phyloP scores from a whole-genome alignment of 2,797 vertebrate genomes.

The Sebastes hopkinsi region DNA sequence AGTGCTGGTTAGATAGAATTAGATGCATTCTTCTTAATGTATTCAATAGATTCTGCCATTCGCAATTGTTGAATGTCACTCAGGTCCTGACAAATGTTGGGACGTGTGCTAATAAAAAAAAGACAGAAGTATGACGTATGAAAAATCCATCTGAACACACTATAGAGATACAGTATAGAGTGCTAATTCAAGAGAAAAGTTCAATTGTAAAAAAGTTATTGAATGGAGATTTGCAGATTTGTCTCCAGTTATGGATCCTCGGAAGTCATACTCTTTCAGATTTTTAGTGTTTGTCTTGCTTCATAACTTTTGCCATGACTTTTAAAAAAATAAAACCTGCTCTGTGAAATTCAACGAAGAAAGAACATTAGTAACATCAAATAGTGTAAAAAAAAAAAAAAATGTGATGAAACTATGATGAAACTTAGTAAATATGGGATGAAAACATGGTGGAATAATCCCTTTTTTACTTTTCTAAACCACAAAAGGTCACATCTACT shows the following conservation, averaged over 20 bases:
- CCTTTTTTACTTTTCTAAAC: not conserved
- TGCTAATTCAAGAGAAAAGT: slow-evolving; percentile 21
- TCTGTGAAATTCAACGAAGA: slow-evolving; percentile 29
- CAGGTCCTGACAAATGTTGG: slow-evolving; percentile 77
- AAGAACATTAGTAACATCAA: slow-evolving; percentile 30
- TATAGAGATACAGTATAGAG: slow-evolving; percentile 7
- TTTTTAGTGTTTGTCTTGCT: slow-evolving; percentile 37
- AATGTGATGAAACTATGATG: not conserved
- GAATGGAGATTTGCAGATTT: slow-evolving; percentile 10
- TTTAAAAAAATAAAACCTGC: slow-evolving; percentile 33
- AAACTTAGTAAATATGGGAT: slow-evolving; percentile 21
- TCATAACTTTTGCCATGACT: slow-evolving; percentile 41
- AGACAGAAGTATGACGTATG: slow-evolving; percentile 55
- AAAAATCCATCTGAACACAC: slow-evolving; percentile 31
- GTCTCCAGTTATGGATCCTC: slow-evolving; percentile 10
- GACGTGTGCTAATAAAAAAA: slow-evolving; percentile 76
- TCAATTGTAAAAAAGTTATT: not conserved
- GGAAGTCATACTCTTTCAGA: not conserved
- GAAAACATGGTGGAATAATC: slow-evolving; percentile 18
- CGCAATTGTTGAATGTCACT: slow-evolving; percentile 80
- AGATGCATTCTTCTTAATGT: slow-evolving; percentile 62
- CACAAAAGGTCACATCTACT: not conserved
- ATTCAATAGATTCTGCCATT: slow-evolving; percentile 97
- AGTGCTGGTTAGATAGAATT: slow-evolving; percentile 41
- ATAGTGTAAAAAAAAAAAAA: not conserved